These are phyloP conservation scores for Lottia gigantea DNA, from an alignment of 2,888 invertebrate genomes.

Conservation along the genomic window DNA sequence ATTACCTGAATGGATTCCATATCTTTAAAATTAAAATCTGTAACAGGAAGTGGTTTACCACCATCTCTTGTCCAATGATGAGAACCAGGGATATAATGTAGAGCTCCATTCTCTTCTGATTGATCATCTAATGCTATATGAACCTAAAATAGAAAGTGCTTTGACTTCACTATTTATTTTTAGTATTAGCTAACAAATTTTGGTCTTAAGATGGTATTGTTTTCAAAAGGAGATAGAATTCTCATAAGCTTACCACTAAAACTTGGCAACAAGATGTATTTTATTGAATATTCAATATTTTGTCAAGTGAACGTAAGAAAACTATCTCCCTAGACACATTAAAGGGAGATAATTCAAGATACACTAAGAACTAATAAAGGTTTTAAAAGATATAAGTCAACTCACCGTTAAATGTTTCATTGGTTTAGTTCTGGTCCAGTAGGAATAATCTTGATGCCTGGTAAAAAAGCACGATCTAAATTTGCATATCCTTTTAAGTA, in stretches of 20 bases:
- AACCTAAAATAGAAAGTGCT: slow-evolving; percentile 38
- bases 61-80: slow-evolving; percentile 62
- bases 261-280: too few relatives aligned
- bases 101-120: slow-evolving; percentile 58
- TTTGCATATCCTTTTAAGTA: too few relatives aligned
- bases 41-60: slow-evolving; percentile 56
- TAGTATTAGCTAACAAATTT: too few relatives aligned
- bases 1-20: slow-evolving; percentile 62
- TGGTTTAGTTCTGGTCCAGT: slow-evolving; percentile 62
- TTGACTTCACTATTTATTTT: too few relatives aligned
- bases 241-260: too few relatives aligned
- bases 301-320: background rate
- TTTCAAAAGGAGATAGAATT: too few relatives aligned
- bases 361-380: background rate
- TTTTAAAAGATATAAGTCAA: background rate
- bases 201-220: too few relatives aligned
- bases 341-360: background rate
- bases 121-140: slow-evolving; percentile 64
- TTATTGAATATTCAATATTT: too few relatives aligned
- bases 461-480: slow-evolving; percentile 5
- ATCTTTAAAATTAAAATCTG: slow-evolving; percentile 62
- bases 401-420: slow-evolving; percentile 61
- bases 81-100: slow-evolving; percentile 61
- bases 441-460: slow-evolving; percentile 64
- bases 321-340: background rate